phyloP scores from a whole-genome alignment of 2,888 invertebrate genomes.

The Drosophila robusta region DNA sequence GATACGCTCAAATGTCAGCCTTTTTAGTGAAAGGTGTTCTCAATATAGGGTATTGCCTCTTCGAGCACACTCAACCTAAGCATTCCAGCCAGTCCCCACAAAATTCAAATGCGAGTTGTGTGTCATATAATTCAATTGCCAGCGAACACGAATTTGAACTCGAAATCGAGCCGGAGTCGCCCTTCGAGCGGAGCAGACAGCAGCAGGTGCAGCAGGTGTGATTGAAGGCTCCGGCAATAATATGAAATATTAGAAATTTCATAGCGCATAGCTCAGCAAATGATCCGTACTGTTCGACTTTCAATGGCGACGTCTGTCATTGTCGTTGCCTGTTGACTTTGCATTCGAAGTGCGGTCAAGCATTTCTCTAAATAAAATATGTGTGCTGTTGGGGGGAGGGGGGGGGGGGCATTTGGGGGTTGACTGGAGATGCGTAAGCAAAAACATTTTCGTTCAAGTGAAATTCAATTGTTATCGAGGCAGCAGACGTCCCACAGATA shows the following conservation, averaged over 20 bases:
- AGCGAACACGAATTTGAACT: slow-evolving; percentile 27
- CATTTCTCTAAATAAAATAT: slow-evolving; percentile 53
- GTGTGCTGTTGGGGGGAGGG: slow-evolving; percentile 3
- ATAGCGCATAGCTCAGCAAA: slow-evolving; percentile 61
- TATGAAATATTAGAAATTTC: slow-evolving; percentile 40
- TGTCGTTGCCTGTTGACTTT: slow-evolving; percentile 52
- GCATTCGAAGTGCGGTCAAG: slow-evolving; percentile 70
- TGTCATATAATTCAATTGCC: slow-evolving; percentile 55
- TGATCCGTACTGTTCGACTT: slow-evolving; percentile 25
- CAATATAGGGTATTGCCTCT: background rate
- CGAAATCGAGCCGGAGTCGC: background rate
- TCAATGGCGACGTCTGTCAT: slow-evolving; percentile 6
- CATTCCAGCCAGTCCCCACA: background rate
- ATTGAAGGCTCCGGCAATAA: slow-evolving; percentile 55
- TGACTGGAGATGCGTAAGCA: slow-evolving; percentile 58
- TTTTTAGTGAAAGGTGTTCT: background rate
- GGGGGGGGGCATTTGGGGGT: background rate
- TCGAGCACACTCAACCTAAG: background rate
- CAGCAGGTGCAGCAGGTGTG: slow-evolving; percentile 57
- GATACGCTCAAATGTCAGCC: background rate
- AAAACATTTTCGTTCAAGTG: slow-evolving; percentile 54
- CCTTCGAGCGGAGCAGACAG: background rate
- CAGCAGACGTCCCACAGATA: slow-evolving; percentile 31
- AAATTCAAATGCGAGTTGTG: slow-evolving; percentile 9
- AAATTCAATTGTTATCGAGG: slow-evolving; percentile 54